Base-by-base conservation (phyloP, 1,140 invertebrate species). In the Popillia japonica region DNA sequence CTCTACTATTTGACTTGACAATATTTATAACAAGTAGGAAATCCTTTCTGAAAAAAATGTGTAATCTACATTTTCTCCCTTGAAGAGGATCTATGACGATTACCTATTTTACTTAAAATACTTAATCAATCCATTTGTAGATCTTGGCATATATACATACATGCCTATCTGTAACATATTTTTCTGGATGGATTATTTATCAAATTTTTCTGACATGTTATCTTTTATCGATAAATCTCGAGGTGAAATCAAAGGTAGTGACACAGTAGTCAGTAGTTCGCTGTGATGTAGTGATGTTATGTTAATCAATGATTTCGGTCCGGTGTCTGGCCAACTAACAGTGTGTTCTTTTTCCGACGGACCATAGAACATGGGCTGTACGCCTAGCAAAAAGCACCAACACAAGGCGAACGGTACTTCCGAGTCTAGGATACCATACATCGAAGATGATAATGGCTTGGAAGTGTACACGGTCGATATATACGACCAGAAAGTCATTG, bases 401-500 rank as follows among this genome's bases (percentile, higher is more conserved):
- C 61, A 68, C 27, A 68, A 22, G 61, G 20, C 10, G 61, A 23
- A 68, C 8, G 22, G 23, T 68, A 10, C 22, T 11, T 34, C 22
- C 2, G 61, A 68, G 10, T 23, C 27, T 34, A 23, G 61, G 23
- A 27, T 9, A 22, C 22, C 61, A 22, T 68, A 27, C 14, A 68
- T 17, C 9, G 17, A 68, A 22, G 61, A 68, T 14, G 22, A 68
- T 68, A 22, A 68, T 22, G 14, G 72, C 10, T 17, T 72, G 40
- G 40, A 61, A 10, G 64, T 55, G 14, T 78, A 83, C 22, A 78
- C 79, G 20, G 78, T 78, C 81, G 83, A 84, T 78, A 77, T 83
- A 27, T 89, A 89, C 78, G 88, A 90, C 79, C 85, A 88, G 23
- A 86, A 88, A 78, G 86, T 86, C 23, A 84, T 90, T 40, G 83